Evolutionary conservation across 1,140 invertebrate species (phyloP).

Genomic region (Seison nebaliae): DNA sequence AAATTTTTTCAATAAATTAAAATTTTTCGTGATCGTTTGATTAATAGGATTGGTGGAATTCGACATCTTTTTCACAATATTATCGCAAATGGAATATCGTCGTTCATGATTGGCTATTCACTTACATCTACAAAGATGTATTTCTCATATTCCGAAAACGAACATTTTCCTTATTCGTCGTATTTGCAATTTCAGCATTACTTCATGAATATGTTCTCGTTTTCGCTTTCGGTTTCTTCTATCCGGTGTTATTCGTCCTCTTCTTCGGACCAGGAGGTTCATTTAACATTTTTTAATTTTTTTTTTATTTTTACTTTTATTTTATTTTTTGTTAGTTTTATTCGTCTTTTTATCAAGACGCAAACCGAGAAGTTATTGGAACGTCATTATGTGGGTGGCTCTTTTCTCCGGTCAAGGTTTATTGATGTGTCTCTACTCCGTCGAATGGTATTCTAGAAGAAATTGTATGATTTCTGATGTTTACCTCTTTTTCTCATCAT

Average conservation of each 20-base stretch:
- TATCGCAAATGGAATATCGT: constrained; percentile 71
- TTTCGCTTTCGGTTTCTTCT: constrained; percentile 51
- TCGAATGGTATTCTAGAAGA: constrained; percentile 52
- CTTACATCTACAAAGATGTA: constrained; percentile 64
- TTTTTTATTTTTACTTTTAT: background rate
- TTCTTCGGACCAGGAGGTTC: constrained; percentile 28
- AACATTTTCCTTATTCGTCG: constrained; percentile 28
- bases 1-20: constrained; percentile 1
- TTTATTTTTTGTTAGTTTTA: constrained; percentile 3
- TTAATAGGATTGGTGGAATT: constrained; percentile 77
- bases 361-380: constrained; percentile 28
- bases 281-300: background rate
- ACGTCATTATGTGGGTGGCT: constrained; percentile 50
- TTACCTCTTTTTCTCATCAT: too few species aligned
- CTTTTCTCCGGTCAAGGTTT: constrained; percentile 47
- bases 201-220: constrained; percentile 59
- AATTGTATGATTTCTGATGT: too few species aligned
- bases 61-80: constrained; percentile 45
- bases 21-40: background rate
- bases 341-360: background rate
- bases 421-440: constrained; percentile 45
- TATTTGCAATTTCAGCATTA: constrained; percentile 38
- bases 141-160: constrained; percentile 31
- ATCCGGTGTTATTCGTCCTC: constrained; percentile 47
- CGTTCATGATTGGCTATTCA: constrained; percentile 73